A percentile compares a stretch with the other conserved stretches of the same genome.
Conservation (phyloP, 2,113 vertebrate species). For the Ellobius talpinus region DNA sequence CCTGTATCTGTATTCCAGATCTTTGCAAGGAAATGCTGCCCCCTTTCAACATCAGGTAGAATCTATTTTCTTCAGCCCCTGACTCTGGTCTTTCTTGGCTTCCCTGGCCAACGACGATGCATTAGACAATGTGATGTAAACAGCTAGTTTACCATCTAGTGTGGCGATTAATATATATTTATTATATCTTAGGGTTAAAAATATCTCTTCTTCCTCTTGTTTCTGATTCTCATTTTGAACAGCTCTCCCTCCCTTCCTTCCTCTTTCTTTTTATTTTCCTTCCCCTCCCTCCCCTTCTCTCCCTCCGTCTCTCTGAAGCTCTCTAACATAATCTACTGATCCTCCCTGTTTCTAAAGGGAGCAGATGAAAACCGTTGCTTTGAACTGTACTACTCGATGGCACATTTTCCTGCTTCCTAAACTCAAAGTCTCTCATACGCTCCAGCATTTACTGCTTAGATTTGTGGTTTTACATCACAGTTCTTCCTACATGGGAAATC, state of each 20-base stretch:
- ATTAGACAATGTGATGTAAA: neutral
- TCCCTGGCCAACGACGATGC: neutral
- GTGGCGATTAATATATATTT: neutral
- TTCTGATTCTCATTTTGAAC: neutral
- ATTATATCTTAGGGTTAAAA: neutral
- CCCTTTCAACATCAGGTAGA: neutral
- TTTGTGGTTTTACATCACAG: neutral
- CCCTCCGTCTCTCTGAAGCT: neutral
- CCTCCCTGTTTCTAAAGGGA: conserved; percentile 2
- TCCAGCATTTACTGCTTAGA: conserved; percentile 8
- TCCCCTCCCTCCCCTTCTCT: neutral
- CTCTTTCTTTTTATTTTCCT: too few relatives aligned
- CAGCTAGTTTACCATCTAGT: neutral
- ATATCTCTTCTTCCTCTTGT: neutral
- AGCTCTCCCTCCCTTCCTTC: neutral
- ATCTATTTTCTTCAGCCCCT: neutral
- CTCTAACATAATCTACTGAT: neutral
- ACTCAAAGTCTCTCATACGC: neutral
- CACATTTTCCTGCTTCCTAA: neutral
- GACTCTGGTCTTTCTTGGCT: neutral
- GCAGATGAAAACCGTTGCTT: neutral
- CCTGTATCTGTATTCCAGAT: neutral
- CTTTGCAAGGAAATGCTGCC: neutral
- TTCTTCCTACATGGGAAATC: conserved; percentile 16
- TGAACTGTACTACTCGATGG: neutral